Percentiles rank a stretch among this genome's conserved stretches.
Evolutionary conservation across 2,888 invertebrate species (phyloP).

Genomic region (Trileptium ribeirensis): DNA sequence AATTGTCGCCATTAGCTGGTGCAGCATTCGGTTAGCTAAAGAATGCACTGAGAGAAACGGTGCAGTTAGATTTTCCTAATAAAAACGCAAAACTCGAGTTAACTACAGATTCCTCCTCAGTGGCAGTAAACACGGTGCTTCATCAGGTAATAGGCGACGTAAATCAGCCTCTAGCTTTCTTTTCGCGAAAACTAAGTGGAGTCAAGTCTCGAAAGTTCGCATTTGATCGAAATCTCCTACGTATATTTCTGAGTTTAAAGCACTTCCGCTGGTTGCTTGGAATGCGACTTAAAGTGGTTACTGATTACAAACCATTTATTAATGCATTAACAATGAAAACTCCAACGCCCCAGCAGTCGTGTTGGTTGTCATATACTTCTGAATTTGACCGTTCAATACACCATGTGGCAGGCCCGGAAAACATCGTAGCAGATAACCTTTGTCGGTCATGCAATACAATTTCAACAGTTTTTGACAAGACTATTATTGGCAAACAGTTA

Average conservation of each 20-base stretch:
- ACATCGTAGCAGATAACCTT: background rate
- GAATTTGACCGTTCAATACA: background rate
- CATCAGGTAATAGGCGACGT: too few species aligned
- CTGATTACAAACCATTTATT: background rate
- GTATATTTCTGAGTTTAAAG: background rate
- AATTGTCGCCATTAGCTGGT: too few species aligned
- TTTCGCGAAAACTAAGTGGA: too few species aligned
- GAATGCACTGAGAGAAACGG: too few species aligned
- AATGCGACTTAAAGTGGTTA: background rate
- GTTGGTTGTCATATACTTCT: background rate
- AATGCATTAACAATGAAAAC: constrained; percentile 1
- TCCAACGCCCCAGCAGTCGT: background rate
- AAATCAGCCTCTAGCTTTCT: too few species aligned
- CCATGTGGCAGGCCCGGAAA: background rate
- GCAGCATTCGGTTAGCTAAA: too few species aligned
- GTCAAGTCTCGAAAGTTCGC: background rate
- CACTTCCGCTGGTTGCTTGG: background rate
- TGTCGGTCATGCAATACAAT: background rate
- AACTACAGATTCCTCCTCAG: too few species aligned
- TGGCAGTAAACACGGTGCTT: too few species aligned
- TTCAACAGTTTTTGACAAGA: background rate
- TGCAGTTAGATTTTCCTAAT: too few species aligned
- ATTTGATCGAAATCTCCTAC: background rate
- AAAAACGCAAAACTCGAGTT: too few species aligned
- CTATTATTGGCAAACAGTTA: too few species aligned